Percentiles rank a stretch among this genome's conserved stretches.
These are phyloP conservation scores for Eupelmus urozonus DNA, from an alignment of 2,888 invertebrate genomes.

Conservation along the genomic window DNA sequence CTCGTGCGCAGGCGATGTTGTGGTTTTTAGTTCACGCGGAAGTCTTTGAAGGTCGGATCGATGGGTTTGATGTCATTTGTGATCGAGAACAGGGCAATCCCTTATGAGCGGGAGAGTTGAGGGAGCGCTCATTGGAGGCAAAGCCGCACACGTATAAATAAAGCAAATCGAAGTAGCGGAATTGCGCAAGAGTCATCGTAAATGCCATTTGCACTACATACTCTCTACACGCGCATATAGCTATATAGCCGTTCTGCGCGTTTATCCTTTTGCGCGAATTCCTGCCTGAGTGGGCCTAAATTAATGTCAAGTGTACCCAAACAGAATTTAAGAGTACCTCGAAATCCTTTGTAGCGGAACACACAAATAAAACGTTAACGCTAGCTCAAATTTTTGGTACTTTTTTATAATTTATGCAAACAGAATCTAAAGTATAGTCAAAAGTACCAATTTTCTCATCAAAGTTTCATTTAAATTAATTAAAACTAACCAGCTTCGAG, in stretches of 20 bases:
- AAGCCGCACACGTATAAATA: conserved; percentile 31
- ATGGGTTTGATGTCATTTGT: conserved; percentile 57
- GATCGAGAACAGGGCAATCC: conserved; percentile 57
- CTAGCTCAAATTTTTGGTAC: too few relatives aligned
- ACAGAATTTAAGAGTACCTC: too few relatives aligned
- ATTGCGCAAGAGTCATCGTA: background rate
- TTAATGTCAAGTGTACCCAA: too few relatives aligned
- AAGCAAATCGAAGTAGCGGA: background rate
- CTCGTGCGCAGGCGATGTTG: background rate
- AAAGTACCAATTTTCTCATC: too few relatives aligned
- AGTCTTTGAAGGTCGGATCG: conserved; percentile 59
- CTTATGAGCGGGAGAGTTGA: conserved; percentile 11
- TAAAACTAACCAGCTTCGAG: too few relatives aligned
- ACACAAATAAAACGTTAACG: too few relatives aligned
- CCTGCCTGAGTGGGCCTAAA: too few relatives aligned
- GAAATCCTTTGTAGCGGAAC: too few relatives aligned
- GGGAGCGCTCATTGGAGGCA: background rate
- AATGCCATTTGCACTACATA: background rate
- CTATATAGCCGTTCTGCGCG: background rate
- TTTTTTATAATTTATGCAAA: too few relatives aligned
- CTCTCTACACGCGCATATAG: background rate
- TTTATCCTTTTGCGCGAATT: too few relatives aligned
- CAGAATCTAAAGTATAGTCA: too few relatives aligned
- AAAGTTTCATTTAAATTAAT: too few relatives aligned
- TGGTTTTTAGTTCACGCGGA: conserved; percentile 53